Evolutionary conservation across 2,797 vertebrate species (phyloP).

Genomic region (Phoeniculus purpureus): DNA sequence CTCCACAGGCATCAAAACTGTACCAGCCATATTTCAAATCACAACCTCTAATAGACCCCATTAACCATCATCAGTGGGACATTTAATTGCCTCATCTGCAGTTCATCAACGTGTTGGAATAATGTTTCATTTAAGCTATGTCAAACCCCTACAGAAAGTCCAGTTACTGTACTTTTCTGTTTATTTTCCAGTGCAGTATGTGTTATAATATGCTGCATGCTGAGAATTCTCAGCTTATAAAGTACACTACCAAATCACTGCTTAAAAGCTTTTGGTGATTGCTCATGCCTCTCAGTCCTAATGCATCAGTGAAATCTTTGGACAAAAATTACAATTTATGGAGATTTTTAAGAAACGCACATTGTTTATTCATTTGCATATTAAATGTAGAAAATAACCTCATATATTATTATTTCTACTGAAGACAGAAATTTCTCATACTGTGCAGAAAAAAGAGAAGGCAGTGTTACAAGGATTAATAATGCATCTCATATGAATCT

Average conservation of each 20-base stretch:
- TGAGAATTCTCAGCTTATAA: slow-evolving; percentile 49
- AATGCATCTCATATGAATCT: slow-evolving; percentile 37
- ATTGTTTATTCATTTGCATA: not conserved
- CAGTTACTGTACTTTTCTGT: slow-evolving; percentile 16
- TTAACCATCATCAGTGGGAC: slow-evolving; percentile 56
- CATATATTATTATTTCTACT: slow-evolving; percentile 7
- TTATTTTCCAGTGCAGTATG: slow-evolving; percentile 34
- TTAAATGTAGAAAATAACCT: slow-evolving; percentile 51
- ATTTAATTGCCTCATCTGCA: slow-evolving; percentile 54
- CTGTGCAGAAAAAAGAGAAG: slow-evolving; percentile 5
- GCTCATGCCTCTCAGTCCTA: slow-evolving; percentile 19
- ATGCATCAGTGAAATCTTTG: slow-evolving; percentile 12
- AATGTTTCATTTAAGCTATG: slow-evolving; percentile 37
- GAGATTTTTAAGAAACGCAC: slow-evolving; percentile 20
- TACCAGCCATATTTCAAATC: slow-evolving; percentile 36
- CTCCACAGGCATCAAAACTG: slow-evolving; percentile 5
- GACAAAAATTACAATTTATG: slow-evolving; percentile 23
- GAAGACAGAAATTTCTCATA: slow-evolving; percentile 3
- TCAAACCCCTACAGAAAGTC: slow-evolving; percentile 31
- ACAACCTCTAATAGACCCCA: slow-evolving; percentile 60
- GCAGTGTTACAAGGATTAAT: slow-evolving; percentile 27
- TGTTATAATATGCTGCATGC: slow-evolving; percentile 16
- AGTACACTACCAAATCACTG: slow-evolving; percentile 4
- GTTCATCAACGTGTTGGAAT: slow-evolving; percentile 33
- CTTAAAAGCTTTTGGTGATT: slow-evolving; percentile 42